Conservation (phyloP, 2,113 vertebrate genomes). For the Psittacara wagleri region DNA sequence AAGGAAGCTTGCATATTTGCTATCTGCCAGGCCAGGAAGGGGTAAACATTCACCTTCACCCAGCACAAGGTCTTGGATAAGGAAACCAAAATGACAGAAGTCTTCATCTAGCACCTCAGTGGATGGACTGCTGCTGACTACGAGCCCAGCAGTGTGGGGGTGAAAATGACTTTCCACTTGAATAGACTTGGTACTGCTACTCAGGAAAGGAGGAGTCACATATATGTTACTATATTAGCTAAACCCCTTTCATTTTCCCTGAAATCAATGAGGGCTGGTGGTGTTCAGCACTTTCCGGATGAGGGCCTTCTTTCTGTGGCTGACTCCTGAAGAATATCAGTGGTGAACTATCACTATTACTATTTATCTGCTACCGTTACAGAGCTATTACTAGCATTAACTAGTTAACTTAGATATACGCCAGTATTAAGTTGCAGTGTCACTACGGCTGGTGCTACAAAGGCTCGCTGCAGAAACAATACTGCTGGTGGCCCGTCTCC, state of each 20-base stretch:
- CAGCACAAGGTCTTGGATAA: background rate
- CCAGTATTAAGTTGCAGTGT: background rate
- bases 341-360: background rate
- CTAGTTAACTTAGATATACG: background rate
- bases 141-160: background rate
- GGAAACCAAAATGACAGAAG: background rate
- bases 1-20: background rate
- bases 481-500: background rate
- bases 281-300: background rate
- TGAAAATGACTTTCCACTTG: background rate
- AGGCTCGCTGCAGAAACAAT: background rate
- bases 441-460: background rate
- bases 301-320: background rate
- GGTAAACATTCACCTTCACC: background rate
- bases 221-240: background rate
- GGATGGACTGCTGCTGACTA: background rate
- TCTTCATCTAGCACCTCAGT: background rate
- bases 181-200: accelerated
- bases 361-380: background rate
- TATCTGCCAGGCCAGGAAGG: background rate
- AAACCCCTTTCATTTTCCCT: background rate
- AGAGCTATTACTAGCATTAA: background rate
- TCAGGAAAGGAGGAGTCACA: background rate
- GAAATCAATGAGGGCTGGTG: background rate
- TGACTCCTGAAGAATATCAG: background rate